A percentile compares a stretch with the other conserved stretches of the same genome.
phyloP scores from a whole-genome alignment of 2,888 invertebrate genomes.

The Lampropteryx suffumata region DNA sequence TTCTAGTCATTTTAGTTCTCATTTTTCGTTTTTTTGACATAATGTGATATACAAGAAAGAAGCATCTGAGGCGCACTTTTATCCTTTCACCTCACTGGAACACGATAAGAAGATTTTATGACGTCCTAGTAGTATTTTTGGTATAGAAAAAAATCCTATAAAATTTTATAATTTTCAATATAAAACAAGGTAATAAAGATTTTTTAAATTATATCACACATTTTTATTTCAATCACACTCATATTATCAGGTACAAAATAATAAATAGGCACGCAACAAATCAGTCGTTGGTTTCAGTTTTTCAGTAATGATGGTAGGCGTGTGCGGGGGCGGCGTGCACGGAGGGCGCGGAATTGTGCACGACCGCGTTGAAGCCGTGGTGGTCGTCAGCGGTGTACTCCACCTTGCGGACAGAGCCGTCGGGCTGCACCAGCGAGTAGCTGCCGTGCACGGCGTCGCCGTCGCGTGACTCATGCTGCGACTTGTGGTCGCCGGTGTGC shows the following conservation, averaged over 20 bases:
- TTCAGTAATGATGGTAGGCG: slow-evolving; percentile 52
- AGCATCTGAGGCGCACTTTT: no score
- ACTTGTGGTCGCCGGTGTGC: slow-evolving; percentile 83
- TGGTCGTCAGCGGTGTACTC: slow-evolving; percentile 67
- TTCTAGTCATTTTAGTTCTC: no score
- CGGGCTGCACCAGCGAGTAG: slow-evolving; percentile 81
- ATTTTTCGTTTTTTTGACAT: no score
- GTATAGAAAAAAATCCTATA: no score
- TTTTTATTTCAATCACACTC: slow-evolving; percentile 42
- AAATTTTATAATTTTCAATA: no score
- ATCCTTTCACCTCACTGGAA: no score
- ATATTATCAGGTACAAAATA: slow-evolving; percentile 40
- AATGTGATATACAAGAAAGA: no score
- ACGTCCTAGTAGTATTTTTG: no score
- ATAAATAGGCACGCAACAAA: slow-evolving; percentile 26
- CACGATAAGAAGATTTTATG: no score
- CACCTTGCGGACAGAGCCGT: slow-evolving; percentile 75
- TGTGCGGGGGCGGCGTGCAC: slow-evolving; percentile 61
- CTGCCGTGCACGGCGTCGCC: slow-evolving; percentile 83
- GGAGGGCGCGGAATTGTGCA: slow-evolving; percentile 67
- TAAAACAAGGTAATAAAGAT: no score
- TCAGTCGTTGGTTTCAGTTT: not conserved
- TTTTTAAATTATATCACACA: slow-evolving; percentile 23
- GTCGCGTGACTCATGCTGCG: slow-evolving; percentile 77
- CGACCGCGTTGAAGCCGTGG: slow-evolving; percentile 66